These are phyloP conservation scores for Apodemia zela DNA, from an alignment of 2,888 invertebrate species.

Conservation along the genomic window DNA sequence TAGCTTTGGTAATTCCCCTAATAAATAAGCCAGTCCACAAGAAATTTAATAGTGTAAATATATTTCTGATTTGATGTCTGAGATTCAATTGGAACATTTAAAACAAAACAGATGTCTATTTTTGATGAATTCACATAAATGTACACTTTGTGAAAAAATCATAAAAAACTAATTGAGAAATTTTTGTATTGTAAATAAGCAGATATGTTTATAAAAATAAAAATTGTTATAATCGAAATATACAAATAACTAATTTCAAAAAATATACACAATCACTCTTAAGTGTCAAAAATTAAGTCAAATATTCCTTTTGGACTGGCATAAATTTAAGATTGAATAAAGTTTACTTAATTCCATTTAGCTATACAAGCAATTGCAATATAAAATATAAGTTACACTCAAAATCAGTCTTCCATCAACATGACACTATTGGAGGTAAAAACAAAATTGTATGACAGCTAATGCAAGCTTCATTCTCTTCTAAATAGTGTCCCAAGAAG, in stretches of 20 bases:
- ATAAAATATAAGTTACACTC: not conserved
- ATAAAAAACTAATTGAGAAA: too few species aligned
- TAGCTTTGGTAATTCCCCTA: constrained; percentile 14
- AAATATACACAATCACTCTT: too few species aligned
- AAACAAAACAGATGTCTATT: not conserved
- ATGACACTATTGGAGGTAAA: not conserved
- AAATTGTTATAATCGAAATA: not conserved
- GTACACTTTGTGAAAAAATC: too few species aligned
- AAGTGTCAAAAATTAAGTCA: not conserved
- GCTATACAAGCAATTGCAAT: not conserved
- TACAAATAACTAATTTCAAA: too few species aligned
- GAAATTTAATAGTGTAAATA: not conserved
- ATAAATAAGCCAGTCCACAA: constrained; percentile 5
- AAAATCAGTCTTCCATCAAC: not conserved
- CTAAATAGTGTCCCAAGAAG: too few species aligned
- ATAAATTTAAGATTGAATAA: not conserved
- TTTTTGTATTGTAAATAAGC: not conserved
- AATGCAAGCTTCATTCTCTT: too few species aligned
- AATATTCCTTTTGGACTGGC: not conserved
- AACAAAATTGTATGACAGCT: not conserved
- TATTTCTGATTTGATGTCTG: not conserved
- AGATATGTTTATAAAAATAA: not conserved
- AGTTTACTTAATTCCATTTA: not conserved
- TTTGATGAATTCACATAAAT: too few species aligned
- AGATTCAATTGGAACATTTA: constrained; percentile 1